phyloP scores from a whole-genome alignment of 92 coral and sea anemone genomes.

The Galaxea fascicularis region DNA sequence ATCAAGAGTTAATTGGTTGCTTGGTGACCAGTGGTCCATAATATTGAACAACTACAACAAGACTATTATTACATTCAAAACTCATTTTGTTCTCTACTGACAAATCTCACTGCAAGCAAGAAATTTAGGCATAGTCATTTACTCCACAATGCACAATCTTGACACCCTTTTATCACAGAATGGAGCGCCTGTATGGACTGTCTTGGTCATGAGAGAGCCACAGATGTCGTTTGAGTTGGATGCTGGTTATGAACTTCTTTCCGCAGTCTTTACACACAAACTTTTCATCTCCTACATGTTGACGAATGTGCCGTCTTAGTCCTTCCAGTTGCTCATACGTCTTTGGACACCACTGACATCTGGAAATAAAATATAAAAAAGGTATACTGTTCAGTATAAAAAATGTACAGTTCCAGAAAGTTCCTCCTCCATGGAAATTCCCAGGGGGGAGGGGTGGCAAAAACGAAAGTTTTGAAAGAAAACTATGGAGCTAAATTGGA shows the following conservation, averaged over 20 bases:
- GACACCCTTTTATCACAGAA: constrained; percentile 31
- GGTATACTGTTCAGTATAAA: background rate
- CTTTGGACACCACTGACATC: constrained; percentile 95
- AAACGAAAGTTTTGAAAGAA: too few species aligned
- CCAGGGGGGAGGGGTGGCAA: too few species aligned
- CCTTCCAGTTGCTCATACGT: constrained; percentile 90
- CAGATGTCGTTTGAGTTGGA: constrained; percentile 86
- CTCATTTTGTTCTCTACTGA: background rate
- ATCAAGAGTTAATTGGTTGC: too few species aligned
- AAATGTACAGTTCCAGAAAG: too few species aligned
- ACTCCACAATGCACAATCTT: background rate
- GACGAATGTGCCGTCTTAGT: constrained; percentile 83
- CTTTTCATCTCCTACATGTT: constrained; percentile 89
- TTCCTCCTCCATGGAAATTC: too few species aligned
- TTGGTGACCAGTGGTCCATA: too few species aligned
- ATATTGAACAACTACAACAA: too few species aligned
- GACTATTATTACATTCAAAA: too few species aligned
- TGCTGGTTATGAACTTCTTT: constrained; percentile 87
- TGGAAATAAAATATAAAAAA: constrained; percentile 9
- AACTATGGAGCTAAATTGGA: too few species aligned
- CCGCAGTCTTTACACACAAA: constrained; percentile 85
- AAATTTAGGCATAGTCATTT: background rate
- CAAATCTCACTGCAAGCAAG: background rate
- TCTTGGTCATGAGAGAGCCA: constrained; percentile 90
- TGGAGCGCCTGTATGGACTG: constrained; percentile 89